Evolutionary conservation across 2,888 invertebrate species (phyloP).

Genomic region (Agrochola circellaris): DNA sequence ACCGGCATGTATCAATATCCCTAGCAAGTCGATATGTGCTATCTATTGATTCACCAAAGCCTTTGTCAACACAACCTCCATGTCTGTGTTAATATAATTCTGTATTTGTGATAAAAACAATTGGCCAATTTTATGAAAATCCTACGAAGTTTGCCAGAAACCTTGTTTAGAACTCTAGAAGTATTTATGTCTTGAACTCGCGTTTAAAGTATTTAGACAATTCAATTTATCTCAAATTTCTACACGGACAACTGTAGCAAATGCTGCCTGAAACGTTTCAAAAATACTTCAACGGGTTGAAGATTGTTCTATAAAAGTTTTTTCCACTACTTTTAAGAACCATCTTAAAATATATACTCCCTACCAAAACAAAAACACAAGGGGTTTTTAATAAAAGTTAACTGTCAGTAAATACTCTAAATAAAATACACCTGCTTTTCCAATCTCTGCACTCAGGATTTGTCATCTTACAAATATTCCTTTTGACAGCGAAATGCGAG

Average conservation of each 20-base stretch:
- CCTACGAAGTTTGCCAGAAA: constrained; percentile 22
- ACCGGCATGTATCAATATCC: constrained; percentile 26
- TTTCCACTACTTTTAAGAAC: background rate
- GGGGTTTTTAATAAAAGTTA: constrained; percentile 1
- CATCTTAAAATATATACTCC: background rate
- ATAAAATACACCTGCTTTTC: constrained; percentile 31
- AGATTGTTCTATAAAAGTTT: background rate
- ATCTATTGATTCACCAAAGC: constrained; percentile 38
- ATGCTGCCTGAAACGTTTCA: constrained; percentile 27
- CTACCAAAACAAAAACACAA: background rate
- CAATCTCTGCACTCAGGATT: constrained; percentile 27
- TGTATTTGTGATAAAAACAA: constrained; percentile 12
- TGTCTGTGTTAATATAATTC: constrained; percentile 12
- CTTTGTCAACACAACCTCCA: constrained; percentile 13
- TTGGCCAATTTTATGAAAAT: constrained; percentile 17
- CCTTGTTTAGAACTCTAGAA: constrained; percentile 41
- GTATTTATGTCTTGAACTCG: constrained; percentile 49
- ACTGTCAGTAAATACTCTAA: constrained; percentile 15
- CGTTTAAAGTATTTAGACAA: constrained; percentile 45
- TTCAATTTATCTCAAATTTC: constrained; percentile 48
- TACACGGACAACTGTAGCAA: constrained; percentile 23
- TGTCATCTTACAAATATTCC: constrained; percentile 49
- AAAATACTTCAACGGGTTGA: constrained; percentile 6
- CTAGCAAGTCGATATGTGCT: constrained; percentile 21
- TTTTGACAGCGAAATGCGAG: constrained; percentile 40